Evolutionary conservation across 2,797 vertebrate genomes (phyloP).

Genomic region (Sciurus vulgaris): DNA sequence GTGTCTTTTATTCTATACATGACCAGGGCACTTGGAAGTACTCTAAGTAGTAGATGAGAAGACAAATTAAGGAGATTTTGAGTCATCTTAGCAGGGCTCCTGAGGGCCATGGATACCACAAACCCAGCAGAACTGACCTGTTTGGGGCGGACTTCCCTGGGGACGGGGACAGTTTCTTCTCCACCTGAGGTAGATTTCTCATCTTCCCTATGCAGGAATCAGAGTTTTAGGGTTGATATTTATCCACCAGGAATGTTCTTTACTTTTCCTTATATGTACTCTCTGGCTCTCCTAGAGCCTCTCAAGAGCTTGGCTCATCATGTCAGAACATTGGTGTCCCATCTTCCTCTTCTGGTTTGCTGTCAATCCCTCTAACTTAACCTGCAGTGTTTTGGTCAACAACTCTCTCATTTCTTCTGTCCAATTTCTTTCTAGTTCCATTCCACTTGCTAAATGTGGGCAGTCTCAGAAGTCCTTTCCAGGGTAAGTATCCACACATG

Average conservation of each 20-base stretch:
- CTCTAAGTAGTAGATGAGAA: background rate
- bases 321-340: rapidly evolving
- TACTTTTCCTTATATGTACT: background rate
- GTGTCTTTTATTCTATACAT: background rate
- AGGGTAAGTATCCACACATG: rapidly evolving
- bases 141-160: background rate
- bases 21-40: background rate
- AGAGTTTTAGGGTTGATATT: background rate
- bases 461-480: background rate
- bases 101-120: background rate
- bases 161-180: rapidly evolving
- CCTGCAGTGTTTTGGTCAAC: background rate
- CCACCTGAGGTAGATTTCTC: background rate
- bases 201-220: background rate
- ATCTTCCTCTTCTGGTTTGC: background rate
- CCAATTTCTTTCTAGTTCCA: background rate
- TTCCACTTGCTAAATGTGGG: background rate
- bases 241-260: background rate
- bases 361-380: background rate
- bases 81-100: too few species aligned
- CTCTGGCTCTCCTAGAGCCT: background rate
- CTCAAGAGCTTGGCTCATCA: rapidly evolving
- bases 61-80: background rate
- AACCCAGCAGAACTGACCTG: background rate
- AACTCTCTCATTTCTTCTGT: background rate